These are phyloP conservation scores for Phymastichus coffea DNA, from an alignment of 1,140 invertebrate species.

Conservation along the genomic window DNA sequence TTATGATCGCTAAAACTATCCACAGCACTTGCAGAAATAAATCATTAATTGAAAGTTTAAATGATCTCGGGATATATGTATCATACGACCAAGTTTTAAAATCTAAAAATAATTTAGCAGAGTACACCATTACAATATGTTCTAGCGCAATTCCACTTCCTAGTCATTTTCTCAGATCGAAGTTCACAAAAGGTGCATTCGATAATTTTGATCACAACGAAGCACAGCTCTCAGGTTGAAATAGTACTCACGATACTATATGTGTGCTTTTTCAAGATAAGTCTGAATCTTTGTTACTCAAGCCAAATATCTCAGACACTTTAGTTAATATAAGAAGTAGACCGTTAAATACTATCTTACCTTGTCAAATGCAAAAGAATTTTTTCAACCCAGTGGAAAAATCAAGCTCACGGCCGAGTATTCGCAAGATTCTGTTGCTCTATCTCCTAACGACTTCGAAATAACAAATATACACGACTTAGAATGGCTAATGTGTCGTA, in stretches of 20 bases:
- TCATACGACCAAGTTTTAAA: slow-evolving; percentile 22
- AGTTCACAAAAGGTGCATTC: slow-evolving; percentile 26
- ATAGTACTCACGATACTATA: slow-evolving; percentile 27
- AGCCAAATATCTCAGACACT: slow-evolving; percentile 3
- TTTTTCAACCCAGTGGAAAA: neutral
- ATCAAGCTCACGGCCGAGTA: neutral
- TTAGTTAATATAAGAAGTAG: neutral
- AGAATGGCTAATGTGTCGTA: slow-evolving; percentile 1
- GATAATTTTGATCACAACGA: slow-evolving; percentile 33
- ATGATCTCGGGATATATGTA: slow-evolving; percentile 16
- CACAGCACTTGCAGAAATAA: slow-evolving; percentile 9
- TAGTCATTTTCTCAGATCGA: slow-evolving; percentile 13
- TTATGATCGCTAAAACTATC: slow-evolving; percentile 9
- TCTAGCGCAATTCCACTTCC: slow-evolving; percentile 10
- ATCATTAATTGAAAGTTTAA: slow-evolving; percentile 7
- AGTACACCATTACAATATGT: slow-evolving; percentile 1
- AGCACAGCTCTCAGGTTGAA: slow-evolving; percentile 16
- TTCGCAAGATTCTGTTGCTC: neutral
- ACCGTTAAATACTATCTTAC: neutral
- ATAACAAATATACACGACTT: slow-evolving; percentile 1
- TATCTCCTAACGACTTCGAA: neutral
- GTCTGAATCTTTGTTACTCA: neutral
- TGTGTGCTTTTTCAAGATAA: slow-evolving; percentile 22
- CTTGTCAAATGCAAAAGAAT: slow-evolving; percentile 1
- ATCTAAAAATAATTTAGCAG: slow-evolving; percentile 8